A percentile compares a stretch with the other conserved stretches of the same genome.
Conservation (phyloP, 2,888 invertebrate genomes). For the Odontocerum albicorne region DNA sequence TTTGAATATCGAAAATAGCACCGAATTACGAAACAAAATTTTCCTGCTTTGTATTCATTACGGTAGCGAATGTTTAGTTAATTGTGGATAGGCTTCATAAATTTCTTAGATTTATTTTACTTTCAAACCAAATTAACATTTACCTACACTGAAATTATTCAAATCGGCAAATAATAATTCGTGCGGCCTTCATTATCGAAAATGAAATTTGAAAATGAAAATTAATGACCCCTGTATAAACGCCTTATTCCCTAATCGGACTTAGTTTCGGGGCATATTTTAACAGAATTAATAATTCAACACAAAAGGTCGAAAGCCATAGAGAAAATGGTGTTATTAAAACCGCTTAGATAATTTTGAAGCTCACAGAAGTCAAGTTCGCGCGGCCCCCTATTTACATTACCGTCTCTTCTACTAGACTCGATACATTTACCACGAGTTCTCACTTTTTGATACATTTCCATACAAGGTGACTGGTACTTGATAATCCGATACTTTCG, state of each 20-base stretch:
- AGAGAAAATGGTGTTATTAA: not conserved
- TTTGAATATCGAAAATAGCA: no score
- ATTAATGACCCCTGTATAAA: slow-evolving; percentile 12
- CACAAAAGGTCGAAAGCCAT: slow-evolving; percentile 14
- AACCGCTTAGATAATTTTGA: slow-evolving; percentile 9
- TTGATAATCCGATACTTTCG: no score
- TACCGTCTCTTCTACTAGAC: not conserved
- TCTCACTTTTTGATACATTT: no score
- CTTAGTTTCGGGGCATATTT: slow-evolving; percentile 13
- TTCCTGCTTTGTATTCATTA: no score
- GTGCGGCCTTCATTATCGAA: slow-evolving; percentile 9
- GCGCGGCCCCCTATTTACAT: not conserved
- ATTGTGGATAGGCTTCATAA: no score
- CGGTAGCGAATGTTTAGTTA: no score
- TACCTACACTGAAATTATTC: slow-evolving; percentile 3
- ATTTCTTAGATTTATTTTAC: slow-evolving; percentile 2
- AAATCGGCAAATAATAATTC: slow-evolving; percentile 9
- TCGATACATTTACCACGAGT: not conserved
- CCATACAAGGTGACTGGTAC: no score
- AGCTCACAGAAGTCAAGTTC: not conserved
- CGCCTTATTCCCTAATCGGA: slow-evolving; percentile 18
- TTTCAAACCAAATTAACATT: not conserved
- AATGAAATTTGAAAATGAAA: slow-evolving; percentile 15
- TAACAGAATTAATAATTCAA: slow-evolving; percentile 12
- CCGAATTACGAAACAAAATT: no score